Conservation (phyloP, 1,140 invertebrate genomes). For the Saccostrea glomerata region DNA sequence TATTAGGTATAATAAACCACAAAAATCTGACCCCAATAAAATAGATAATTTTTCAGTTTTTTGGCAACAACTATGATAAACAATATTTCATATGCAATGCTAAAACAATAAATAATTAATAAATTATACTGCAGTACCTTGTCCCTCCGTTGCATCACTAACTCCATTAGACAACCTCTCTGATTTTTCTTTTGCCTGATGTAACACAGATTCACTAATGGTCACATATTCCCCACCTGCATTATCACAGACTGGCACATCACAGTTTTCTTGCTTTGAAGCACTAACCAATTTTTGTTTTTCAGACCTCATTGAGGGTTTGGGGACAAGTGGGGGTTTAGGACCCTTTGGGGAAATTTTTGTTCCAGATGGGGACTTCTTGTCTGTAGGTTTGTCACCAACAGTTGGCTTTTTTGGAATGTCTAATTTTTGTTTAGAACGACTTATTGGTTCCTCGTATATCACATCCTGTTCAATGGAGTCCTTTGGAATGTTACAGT, state of each 20-base stretch:
- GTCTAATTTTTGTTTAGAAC: not conserved
- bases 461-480: not conserved
- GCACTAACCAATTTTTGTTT: conserved; percentile 33
- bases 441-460: not conserved
- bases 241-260: conserved; percentile 20
- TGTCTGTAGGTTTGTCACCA: not conserved
- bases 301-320: not conserved
- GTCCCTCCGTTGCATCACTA: not conserved
- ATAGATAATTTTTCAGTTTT: not conserved
- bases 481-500: conserved; percentile 42
- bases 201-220: not conserved
- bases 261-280: conserved; percentile 23
- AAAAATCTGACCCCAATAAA: not conserved
- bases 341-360: not conserved
- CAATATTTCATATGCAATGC: no score
- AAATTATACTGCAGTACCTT: not conserved
- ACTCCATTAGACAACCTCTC: conserved; percentile 53
- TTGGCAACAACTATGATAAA: not conserved
- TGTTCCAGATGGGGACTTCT: not conserved
- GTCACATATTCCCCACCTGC: conserved; percentile 10
- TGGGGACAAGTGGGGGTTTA: not conserved
- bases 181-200: not conserved
- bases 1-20: not conserved
- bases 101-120: not conserved
- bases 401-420: not conserved